Conservation (phyloP, 2,888 invertebrate species). For the Plagodis dolabraria region DNA sequence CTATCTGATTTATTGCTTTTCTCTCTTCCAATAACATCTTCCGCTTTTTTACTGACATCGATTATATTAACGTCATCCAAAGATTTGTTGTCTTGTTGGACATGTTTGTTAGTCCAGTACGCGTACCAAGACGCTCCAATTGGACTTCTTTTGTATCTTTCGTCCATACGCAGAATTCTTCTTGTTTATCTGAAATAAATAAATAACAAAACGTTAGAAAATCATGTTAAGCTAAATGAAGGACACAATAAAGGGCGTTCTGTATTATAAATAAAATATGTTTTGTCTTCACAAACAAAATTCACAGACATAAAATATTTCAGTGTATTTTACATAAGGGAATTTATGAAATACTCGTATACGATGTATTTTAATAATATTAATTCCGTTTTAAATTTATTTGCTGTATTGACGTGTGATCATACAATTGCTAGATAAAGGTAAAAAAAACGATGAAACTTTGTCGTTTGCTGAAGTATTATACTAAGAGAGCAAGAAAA, state of each 20-base stretch:
- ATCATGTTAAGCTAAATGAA: constrained; percentile 3
- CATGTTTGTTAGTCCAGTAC: constrained; percentile 65
- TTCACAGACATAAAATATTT: no score
- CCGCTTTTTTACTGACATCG: constrained; percentile 35
- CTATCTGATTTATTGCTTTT: constrained; percentile 33
- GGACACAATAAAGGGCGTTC: background rate
- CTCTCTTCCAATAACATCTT: constrained; percentile 47
- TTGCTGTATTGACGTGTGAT: no score
- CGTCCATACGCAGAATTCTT: constrained; percentile 81
- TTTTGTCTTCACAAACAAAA: no score
- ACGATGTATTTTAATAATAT: no score
- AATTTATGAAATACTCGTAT: no score
- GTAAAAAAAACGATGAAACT: no score
- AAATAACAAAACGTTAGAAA: constrained; percentile 37
- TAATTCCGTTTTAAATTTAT: no score
- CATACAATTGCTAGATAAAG: no score
- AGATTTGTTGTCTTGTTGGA: constrained; percentile 22
- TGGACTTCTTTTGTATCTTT: constrained; percentile 72
- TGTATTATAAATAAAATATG: no score
- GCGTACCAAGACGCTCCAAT: constrained; percentile 76
- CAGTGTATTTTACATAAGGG: no score
- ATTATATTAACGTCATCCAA: constrained; percentile 25
- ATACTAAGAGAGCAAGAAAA: constrained; percentile 12
- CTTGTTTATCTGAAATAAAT: constrained; percentile 74
- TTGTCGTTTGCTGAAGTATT: no score